These are phyloP conservation scores for Eretmocerus hayati DNA, from an alignment of 2,888 invertebrate genomes.

Conservation along the genomic window DNA sequence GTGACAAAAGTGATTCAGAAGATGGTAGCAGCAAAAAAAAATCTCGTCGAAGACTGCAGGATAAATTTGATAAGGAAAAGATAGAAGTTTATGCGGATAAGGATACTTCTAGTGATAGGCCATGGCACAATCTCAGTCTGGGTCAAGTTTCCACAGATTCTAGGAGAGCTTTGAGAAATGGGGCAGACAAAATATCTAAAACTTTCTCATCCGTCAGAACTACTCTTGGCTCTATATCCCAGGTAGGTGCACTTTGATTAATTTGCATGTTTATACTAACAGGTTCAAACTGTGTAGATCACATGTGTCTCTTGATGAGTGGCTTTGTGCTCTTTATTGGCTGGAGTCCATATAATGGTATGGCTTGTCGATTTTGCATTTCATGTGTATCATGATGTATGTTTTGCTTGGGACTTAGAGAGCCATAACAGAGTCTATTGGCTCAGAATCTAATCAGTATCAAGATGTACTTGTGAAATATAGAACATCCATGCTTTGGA, in stretches of 20 bases:
- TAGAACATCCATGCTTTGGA: too few relatives aligned
- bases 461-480: too few relatives aligned
- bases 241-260: conserved; percentile 47
- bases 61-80: conserved; percentile 40
- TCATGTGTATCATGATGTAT: too few relatives aligned
- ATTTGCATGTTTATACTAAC: too few relatives aligned
- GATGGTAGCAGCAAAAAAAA: conserved; percentile 30
- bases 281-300: too few relatives aligned
- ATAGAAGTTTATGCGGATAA: conserved; percentile 27
- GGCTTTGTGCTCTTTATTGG: not conserved
- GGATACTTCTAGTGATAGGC: conserved; percentile 28
- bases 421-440: too few relatives aligned
- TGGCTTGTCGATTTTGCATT: not conserved
- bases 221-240: conserved; percentile 61
- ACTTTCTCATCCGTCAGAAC: conserved; percentile 61
- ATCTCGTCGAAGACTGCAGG: conserved; percentile 38
- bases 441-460: too few relatives aligned
- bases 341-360: not conserved
- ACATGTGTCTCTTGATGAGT: not conserved
- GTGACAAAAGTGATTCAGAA: conserved; percentile 31
- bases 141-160: conserved; percentile 54
- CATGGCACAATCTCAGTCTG: conserved; percentile 40
- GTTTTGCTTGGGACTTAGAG: too few relatives aligned
- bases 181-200: conserved; percentile 61
- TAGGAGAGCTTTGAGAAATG: conserved; percentile 57